These are phyloP conservation scores for Whitmania pigra DNA, from an alignment of 1,140 invertebrate genomes.

Conservation along the genomic window DNA sequence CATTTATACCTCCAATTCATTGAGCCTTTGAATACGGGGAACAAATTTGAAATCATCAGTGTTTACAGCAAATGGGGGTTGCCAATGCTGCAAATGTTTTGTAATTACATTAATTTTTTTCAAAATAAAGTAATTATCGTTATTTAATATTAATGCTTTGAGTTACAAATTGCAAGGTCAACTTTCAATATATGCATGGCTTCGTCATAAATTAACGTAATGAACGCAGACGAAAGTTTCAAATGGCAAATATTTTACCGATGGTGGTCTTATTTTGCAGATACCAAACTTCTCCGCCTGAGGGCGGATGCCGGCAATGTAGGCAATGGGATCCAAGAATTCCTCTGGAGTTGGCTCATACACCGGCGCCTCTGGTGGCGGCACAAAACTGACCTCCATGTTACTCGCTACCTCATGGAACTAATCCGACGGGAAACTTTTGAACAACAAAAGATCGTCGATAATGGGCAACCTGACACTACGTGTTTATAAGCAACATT, in stretches of 20 bases:
- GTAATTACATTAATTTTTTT: no score
- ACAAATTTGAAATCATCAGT: constrained; percentile 89
- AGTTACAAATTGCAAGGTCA: background rate
- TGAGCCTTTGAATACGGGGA: constrained; percentile 84
- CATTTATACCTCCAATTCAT: constrained; percentile 67
- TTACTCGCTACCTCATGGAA: constrained; percentile 25
- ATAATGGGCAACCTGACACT: no score
- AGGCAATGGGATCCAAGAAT: constrained; percentile 80
- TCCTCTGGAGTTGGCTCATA: constrained; percentile 75
- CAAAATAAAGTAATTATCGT: background rate
- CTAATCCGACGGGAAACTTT: no score
- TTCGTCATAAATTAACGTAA: background rate
- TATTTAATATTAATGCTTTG: background rate
- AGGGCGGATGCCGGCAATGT: constrained; percentile 71
- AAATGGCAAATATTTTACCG: constrained; percentile 38
- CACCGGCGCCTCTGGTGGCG: constrained; percentile 62
- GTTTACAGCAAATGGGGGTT: constrained; percentile 92
- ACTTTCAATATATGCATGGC: background rate
- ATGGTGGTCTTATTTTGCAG: constrained; percentile 74
- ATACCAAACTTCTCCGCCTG: constrained; percentile 72
- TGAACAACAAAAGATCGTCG: no score
- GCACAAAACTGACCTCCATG: constrained; percentile 33
- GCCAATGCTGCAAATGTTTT: constrained; percentile 63
- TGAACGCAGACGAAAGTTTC: background rate
- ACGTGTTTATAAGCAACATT: no score